These are phyloP conservation scores for Drosophila setosimentum DNA, from an alignment of 2,888 invertebrate genomes.

Conservation along the genomic window DNA sequence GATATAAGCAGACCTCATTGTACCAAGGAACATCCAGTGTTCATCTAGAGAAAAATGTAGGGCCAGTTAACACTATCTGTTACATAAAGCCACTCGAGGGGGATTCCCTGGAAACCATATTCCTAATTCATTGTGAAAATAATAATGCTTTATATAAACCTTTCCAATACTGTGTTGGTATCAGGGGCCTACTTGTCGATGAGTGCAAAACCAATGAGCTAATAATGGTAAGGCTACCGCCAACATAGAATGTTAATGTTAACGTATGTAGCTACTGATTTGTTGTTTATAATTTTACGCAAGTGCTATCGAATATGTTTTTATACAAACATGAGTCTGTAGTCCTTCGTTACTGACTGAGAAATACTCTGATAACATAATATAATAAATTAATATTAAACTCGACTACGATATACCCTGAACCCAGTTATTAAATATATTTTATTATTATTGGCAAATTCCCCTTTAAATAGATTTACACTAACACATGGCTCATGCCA, in stretches of 20 bases:
- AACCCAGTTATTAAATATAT: too few relatives aligned
- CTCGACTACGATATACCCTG: too few relatives aligned
- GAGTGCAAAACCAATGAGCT: slow-evolving; percentile 46
- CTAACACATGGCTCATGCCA: too few relatives aligned
- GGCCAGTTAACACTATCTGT: neutral
- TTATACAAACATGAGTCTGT: too few relatives aligned
- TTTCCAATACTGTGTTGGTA: slow-evolving; percentile 38
- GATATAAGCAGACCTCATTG: neutral
- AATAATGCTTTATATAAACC: slow-evolving; percentile 28
- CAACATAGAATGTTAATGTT: slow-evolving; percentile 28
- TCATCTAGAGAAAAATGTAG: neutral
- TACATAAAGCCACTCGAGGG: neutral
- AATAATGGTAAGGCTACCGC: slow-evolving; percentile 25
- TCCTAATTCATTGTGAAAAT: neutral
- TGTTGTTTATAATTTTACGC: too few relatives aligned
- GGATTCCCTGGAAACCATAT: neutral
- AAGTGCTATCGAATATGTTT: too few relatives aligned
- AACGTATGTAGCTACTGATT: slow-evolving; percentile 29
- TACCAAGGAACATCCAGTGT: neutral
- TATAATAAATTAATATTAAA: too few relatives aligned
- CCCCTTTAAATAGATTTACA: too few relatives aligned
- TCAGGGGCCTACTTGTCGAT: slow-evolving; percentile 28
- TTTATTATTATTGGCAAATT: too few relatives aligned
- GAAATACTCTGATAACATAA: too few relatives aligned
- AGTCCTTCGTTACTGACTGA: too few relatives aligned